phyloP scores from a whole-genome alignment of 1,140 invertebrate species.

The Bombus terrestris region DNA sequence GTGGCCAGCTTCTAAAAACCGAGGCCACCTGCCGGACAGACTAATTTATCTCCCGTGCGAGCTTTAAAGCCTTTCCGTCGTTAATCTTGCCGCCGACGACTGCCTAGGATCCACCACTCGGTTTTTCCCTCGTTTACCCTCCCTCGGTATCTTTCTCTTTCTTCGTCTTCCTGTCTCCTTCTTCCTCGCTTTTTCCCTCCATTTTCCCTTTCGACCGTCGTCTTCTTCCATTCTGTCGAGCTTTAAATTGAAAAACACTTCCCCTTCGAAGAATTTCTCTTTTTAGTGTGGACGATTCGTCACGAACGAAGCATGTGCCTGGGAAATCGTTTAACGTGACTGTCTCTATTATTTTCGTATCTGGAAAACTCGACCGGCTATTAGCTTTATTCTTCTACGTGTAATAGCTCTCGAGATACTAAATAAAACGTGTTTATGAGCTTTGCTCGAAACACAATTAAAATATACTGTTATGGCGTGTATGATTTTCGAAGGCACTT shows the following conservation, averaged over 20 bases:
- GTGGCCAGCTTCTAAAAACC: conserved; percentile 67
- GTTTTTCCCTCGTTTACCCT: conserved; percentile 51
- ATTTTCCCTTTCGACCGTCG: conserved; percentile 1
- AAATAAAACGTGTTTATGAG: no score
- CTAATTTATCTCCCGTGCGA: conserved; percentile 78
- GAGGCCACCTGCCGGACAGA: conserved; percentile 71
- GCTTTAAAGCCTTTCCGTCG: conserved; percentile 75
- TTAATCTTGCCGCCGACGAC: conserved; percentile 76
- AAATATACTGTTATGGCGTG: not conserved
- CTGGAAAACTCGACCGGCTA: not conserved
- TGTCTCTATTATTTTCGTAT: not conserved
- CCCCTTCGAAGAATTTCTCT: conserved; percentile 32
- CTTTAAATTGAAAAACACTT: conserved; percentile 70
- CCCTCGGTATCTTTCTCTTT: not conserved
- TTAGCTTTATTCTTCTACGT: not conserved
- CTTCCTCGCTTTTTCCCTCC: not conserved
- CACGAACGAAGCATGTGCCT: not conserved
- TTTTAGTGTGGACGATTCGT: not conserved
- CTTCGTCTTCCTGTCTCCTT: not conserved
- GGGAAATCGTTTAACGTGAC: not conserved
- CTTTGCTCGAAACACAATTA: no score
- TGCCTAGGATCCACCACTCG: conserved; percentile 58
- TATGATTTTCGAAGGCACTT: not conserved
- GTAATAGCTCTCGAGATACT: no score
- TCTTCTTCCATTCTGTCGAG: conserved; percentile 34